Base-by-base conservation (phyloP, 2,797 vertebrate species). In the Chanos chanos region DNA sequence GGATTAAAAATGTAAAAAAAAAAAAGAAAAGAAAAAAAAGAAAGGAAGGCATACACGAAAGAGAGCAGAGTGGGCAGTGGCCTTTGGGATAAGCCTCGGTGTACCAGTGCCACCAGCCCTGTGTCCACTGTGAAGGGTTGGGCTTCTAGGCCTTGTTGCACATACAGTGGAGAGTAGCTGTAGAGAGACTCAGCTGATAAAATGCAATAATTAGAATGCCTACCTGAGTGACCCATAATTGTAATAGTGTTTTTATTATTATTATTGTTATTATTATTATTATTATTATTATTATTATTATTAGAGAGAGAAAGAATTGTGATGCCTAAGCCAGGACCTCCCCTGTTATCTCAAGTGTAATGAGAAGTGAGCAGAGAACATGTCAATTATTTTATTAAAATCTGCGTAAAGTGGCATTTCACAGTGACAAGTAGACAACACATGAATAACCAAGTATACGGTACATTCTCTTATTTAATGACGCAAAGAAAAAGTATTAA, bases 361-460 rank as follows among this genome's bases (percentile, higher is more conserved):
- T 65, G 53, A 36, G 58, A 67, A 48, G 54, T 79, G 78, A 81
- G 73, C 80, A 73, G 80, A 80, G 71, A 81, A 86, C 88, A 91
- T 88, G 90, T 90, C 89, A 88, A 56, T 65, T 64, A 79, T 84
- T 79, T 69, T 81, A 74, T 77, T 65, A 72, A 86, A 75, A 84
- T 78, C 71, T 81, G 80, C 79, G 77, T 80, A 78, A 76, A 67
- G 78, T 83, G 82, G 68, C 80, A 76, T 87, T 89, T 84, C 85
- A 87, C 87, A 86, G 55, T 30, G 63, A 73, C 56, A 84, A 66
- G 68, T 73, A 81, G 71, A 81, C 62, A 70, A 65, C 66, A 71
- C 44, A 59, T 77, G 76, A 78, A 76, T 74, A 77, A 68, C 68
- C 66, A 68, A 53, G 61, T 74, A 71, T 71, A 72, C 77, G 79